A percentile compares a stretch with the other conserved stretches of the same genome.
Evolutionary conservation across 2,113 vertebrate genomes (phyloP).

Genomic region (Amblyornis subalaris): DNA sequence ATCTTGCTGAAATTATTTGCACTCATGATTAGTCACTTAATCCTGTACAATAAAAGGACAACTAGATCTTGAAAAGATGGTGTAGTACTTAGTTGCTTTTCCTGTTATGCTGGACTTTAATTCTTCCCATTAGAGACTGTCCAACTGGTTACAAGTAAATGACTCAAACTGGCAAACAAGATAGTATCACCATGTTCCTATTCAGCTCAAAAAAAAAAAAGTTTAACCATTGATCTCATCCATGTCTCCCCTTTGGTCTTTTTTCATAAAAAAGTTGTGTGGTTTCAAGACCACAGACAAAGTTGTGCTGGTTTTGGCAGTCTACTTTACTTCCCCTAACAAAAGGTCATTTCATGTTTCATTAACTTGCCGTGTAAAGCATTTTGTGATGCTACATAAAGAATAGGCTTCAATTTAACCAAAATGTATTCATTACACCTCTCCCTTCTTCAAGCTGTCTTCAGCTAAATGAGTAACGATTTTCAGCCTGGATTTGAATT

Average conservation of each 20-base stretch:
- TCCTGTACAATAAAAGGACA: background rate
- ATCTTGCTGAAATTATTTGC: background rate
- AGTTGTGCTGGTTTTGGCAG: background rate
- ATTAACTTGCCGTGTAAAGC: background rate
- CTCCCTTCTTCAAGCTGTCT: background rate
- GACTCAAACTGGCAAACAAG: background rate
- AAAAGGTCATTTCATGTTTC: background rate
- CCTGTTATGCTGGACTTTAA: background rate
- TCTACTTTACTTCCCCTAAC: background rate
- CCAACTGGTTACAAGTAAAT: background rate
- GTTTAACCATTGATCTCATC: background rate
- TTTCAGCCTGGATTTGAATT: background rate
- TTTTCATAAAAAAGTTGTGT: background rate
- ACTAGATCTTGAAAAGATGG: background rate
- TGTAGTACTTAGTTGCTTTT: background rate
- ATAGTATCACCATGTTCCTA: background rate
- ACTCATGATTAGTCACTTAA: background rate
- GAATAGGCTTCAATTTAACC: background rate
- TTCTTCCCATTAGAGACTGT: background rate
- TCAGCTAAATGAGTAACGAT: background rate
- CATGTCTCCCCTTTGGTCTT: background rate
- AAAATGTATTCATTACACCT: background rate
- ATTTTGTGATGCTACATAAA: background rate
- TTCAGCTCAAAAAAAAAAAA: background rate
- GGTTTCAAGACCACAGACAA: background rate